A percentile compares a stretch with the other conserved stretches of the same genome.
Evolutionary conservation across 2,888 invertebrate genomes (phyloP).

Genomic region (Linnaemya vulpina): DNA sequence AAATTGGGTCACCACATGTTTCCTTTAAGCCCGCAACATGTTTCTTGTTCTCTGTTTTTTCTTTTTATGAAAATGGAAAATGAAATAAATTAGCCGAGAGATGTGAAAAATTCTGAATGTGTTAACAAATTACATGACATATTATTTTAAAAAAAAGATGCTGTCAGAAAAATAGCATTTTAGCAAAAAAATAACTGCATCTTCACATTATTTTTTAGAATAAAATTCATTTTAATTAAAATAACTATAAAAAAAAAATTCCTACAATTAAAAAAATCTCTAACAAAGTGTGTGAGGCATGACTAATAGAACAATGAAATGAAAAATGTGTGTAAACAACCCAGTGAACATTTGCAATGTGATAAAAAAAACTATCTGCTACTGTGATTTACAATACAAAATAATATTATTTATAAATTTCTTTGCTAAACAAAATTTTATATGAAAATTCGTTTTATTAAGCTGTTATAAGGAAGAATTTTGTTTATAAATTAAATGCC

Average conservation of each 20-base stretch:
- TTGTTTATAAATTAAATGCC: too few relatives aligned
- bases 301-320: conserved; percentile 35
- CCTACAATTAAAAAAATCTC: conserved; percentile 20
- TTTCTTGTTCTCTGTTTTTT: not conserved
- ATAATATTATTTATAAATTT: too few relatives aligned
- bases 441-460: too few relatives aligned
- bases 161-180: conserved; percentile 46
- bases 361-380: too few relatives aligned
- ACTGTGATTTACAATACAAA: too few relatives aligned
- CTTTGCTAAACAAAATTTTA: too few relatives aligned
- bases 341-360: conserved; percentile 2
- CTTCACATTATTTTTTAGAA: not conserved
- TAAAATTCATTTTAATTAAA: conserved; percentile 50
- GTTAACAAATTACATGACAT: conserved; percentile 25
- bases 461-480: too few relatives aligned
- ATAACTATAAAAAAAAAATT: conserved; percentile 28
- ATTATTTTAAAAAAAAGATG: conserved; percentile 12
- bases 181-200: not conserved
- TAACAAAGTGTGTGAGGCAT: not conserved
- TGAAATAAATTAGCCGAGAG: conserved; percentile 5
- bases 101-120: not conserved
- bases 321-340: not conserved
- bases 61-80: not conserved
- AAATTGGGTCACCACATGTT: conserved; percentile 42
- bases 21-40: not conserved